Conservation (phyloP, 1,140 invertebrate species). For the Venustaconcha ellipsiformis region DNA sequence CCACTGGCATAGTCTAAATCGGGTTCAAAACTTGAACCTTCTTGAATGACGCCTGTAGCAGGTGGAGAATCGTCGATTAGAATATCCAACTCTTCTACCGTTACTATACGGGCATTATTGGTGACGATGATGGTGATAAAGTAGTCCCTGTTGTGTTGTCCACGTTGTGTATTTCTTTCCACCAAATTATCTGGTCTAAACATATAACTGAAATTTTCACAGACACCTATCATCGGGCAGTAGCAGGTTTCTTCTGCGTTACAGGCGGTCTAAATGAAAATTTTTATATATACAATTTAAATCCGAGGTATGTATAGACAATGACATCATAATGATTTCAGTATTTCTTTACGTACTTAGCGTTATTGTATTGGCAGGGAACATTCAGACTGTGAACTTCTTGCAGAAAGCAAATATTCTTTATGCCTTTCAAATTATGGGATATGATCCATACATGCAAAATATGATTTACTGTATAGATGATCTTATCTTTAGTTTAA, state of each 20-base stretch:
- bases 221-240: constrained; percentile 43
- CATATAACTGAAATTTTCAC: constrained; percentile 29
- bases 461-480: too few species aligned
- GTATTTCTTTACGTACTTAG: too few species aligned
- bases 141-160: constrained; percentile 43
- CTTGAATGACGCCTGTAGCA: constrained; percentile 28
- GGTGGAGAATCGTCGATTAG: constrained; percentile 48
- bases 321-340: too few species aligned
- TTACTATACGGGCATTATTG: constrained; percentile 29
- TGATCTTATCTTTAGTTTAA: too few species aligned
- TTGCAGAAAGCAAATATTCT: too few species aligned
- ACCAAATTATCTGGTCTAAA: constrained; percentile 27
- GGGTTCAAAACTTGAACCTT: constrained; percentile 23
- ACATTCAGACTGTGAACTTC: too few species aligned
- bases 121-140: constrained; percentile 40
- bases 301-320: too few species aligned
- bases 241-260: constrained; percentile 18
- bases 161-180: constrained; percentile 25
- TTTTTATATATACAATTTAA: too few species aligned
- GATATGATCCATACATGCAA: too few species aligned
- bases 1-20: constrained; percentile 47
- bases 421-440: too few species aligned
- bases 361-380: too few species aligned
- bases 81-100: constrained; percentile 29
- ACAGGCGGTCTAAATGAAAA: too few species aligned